Percentiles rank a stretch among this genome's conserved stretches.
Conservation (phyloP, 2,888 invertebrate genomes). For the Hydrotaea diabolus region DNA sequence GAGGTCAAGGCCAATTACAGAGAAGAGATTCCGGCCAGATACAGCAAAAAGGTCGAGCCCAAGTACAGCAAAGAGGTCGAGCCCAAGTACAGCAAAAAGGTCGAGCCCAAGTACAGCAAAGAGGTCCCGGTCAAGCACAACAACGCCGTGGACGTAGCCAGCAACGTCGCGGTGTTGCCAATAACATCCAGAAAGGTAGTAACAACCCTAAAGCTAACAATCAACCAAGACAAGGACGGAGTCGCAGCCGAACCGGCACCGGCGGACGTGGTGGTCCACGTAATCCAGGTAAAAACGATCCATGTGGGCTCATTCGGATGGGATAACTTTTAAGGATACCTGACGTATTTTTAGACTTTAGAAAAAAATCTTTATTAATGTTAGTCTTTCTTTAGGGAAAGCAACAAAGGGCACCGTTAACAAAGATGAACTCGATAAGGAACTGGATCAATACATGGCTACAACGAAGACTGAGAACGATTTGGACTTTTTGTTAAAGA, state of each 20-base stretch:
- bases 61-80: slow-evolving; percentile 59
- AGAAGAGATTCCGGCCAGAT: slow-evolving; percentile 54
- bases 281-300: slow-evolving; percentile 77
- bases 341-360: neutral
- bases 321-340: slow-evolving; percentile 23
- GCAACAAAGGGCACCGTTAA: slow-evolving; percentile 74
- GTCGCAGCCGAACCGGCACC: slow-evolving; percentile 75
- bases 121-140: slow-evolving; percentile 66
- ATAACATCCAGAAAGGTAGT: slow-evolving; percentile 54
- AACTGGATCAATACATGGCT: slow-evolving; percentile 88
- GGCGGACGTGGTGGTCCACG: slow-evolving; percentile 69
- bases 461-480: slow-evolving; percentile 82
- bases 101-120: slow-evolving; percentile 62
- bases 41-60: slow-evolving; percentile 59
- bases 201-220: slow-evolving; percentile 57
- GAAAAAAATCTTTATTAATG: slow-evolving; percentile 32
- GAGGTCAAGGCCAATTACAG: slow-evolving; percentile 53
- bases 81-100: slow-evolving; percentile 64
- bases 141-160: slow-evolving; percentile 72
- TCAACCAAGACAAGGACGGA: slow-evolving; percentile 77
- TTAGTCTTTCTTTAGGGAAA: slow-evolving; percentile 68
- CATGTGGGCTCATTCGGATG: slow-evolving; percentile 59
- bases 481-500: slow-evolving; percentile 74
- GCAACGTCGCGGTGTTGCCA: slow-evolving; percentile 70
- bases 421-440: slow-evolving; percentile 85